Base-by-base conservation (phyloP, 1,140 invertebrate species). In the Apocrypta bakeri region DNA sequence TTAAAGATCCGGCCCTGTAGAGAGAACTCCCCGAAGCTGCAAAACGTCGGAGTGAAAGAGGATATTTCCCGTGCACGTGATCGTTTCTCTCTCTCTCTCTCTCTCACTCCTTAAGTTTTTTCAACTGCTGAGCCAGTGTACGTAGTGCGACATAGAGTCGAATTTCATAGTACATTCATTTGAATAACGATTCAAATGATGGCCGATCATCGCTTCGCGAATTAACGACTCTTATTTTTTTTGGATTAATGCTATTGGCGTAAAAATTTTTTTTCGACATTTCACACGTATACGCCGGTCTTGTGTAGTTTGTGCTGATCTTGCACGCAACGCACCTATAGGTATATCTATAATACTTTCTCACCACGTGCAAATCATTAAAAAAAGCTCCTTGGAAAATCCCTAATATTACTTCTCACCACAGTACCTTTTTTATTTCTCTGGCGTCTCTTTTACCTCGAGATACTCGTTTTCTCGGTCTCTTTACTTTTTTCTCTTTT, bases 401-500 rank as follows among this genome's bases (percentile, higher is more conserved):
- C 24, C 27, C 64, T 66, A 66, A 66, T 66, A 66, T 66, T 66
- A 29, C 64, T 29, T 77, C 31, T 77, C n/a, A 31, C 21, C 29
- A 33, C 48, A 56, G 17, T 6, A 7, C 17, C n/a, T 56, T 56
- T 21, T 31, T n/a, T 63, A 7, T 25, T 24, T 40, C 31, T 11
- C 78, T 33, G n/a, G 37, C 68, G 27, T 63, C 69, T 73, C 48
- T 79, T 71, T 71, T 37, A 79, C 42, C 14, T 40, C 66, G 42
- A 25, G 31, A 14, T 77, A 17, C 75, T 66, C 63, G 56, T 76
- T 76, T 77, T 56, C 63, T 21, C 33, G 61, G 33, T 66, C 29
- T 66, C 64, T 25, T 12, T 24, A 17, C 63, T 17, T n/a, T 56
- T 63, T 33, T 25, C 11, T 27, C 24, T 77, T 42, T 79, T 79